These are phyloP conservation scores for Netelia fuscicornis DNA, from an alignment of 2,888 invertebrate species.

Conservation along the genomic window DNA sequence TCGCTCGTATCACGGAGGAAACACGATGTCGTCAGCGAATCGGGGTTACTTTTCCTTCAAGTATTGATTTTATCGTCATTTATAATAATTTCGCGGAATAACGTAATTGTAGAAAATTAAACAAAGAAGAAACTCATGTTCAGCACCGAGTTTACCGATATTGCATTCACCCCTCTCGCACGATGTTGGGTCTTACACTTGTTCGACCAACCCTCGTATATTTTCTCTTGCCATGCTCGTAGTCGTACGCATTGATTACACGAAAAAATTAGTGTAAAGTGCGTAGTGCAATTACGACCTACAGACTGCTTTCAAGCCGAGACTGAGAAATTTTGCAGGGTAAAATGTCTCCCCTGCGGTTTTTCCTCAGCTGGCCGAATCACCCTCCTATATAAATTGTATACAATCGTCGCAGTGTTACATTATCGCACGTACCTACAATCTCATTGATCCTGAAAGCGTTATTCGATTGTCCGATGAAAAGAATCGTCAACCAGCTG, in stretches of 20 bases:
- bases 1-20: background rate
- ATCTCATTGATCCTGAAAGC: too few relatives aligned
- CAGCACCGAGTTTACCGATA: conserved; percentile 15
- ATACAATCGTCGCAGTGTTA: too few relatives aligned
- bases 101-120: background rate
- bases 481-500: too few relatives aligned
- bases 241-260: background rate
- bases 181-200: background rate
- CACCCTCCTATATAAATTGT: too few relatives aligned
- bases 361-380: too few relatives aligned
- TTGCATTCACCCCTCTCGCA: background rate
- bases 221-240: background rate
- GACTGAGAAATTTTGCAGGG: background rate
- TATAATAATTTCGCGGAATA: conserved; percentile 30
- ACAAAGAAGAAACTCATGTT: background rate
- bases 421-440: too few relatives aligned
- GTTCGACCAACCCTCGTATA: background rate
- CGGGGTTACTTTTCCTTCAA: background rate
- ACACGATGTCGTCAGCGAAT: background rate
- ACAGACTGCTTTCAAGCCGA: background rate
- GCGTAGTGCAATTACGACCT: background rate
- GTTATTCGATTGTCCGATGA: too few relatives aligned
- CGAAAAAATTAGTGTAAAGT: background rate
- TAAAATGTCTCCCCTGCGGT: too few relatives aligned
- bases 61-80: background rate